phyloP scores from a whole-genome alignment of 2,797 vertebrate genomes.

The Meda fulgida region DNA sequence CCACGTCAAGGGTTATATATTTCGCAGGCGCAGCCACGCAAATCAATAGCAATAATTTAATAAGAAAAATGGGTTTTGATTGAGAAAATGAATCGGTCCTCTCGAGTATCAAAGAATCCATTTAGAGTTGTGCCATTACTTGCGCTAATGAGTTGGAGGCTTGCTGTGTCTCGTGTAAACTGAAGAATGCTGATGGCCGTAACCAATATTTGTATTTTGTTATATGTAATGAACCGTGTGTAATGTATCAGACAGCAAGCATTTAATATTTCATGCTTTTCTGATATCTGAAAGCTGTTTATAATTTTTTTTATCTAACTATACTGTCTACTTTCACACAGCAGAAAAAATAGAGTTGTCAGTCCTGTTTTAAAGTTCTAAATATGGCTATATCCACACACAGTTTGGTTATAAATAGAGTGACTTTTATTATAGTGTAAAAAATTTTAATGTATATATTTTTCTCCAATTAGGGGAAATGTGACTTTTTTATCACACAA shows the following conservation, averaged over 20 bases:
- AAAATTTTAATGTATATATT: no score
- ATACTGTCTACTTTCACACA: not conserved
- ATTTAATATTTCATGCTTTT: constrained; percentile 13
- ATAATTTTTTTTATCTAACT: not conserved
- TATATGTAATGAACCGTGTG: constrained; percentile 30
- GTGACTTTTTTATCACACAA: no score
- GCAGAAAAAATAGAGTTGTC: not conserved
- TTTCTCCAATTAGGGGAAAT: no score
- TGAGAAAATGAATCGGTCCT: constrained; percentile 67
- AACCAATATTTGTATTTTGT: constrained; percentile 30
- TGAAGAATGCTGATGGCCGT: constrained; percentile 22
- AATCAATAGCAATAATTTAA: constrained; percentile 82
- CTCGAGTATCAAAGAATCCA: constrained; percentile 64
- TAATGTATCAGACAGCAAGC: constrained; percentile 32
- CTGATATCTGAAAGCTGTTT: constrained; percentile 4
- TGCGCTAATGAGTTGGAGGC: constrained; percentile 54
- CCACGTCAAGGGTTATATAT: constrained; percentile 63
- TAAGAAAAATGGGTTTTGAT: constrained; percentile 73
- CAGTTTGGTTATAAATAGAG: not conserved
- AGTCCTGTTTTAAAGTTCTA: not conserved
- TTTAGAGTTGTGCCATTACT: constrained; percentile 63
- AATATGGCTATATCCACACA: not conserved
- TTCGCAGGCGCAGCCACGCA: constrained; percentile 60
- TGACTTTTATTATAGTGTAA: not conserved
- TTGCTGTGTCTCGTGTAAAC: constrained; percentile 44